Evolutionary conservation across 92 coral and sea anemone genomes (phyloP).

Genomic region (Siderastrea radians): DNA sequence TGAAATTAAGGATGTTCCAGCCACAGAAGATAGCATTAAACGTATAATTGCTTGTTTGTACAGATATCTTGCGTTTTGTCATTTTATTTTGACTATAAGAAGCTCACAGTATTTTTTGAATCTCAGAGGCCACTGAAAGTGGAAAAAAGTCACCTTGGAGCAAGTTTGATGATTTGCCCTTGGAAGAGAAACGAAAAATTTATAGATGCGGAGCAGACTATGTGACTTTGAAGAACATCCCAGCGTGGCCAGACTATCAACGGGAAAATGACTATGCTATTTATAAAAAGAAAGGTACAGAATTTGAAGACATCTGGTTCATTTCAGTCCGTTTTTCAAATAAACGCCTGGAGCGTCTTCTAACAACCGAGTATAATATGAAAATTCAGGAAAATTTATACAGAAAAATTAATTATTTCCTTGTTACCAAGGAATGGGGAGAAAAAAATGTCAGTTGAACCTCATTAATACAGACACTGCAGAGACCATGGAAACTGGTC

Average conservation of each 20-base stretch:
- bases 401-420: too few relatives aligned
- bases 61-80: not conserved
- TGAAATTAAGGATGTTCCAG: not conserved
- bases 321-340: too few relatives aligned
- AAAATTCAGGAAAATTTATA: too few relatives aligned
- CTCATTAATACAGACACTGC: too few relatives aligned
- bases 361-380: too few relatives aligned
- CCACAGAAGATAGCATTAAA: not conserved
- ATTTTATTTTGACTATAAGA: not conserved
- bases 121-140: conserved; percentile 28
- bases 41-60: not conserved
- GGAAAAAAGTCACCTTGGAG: conserved; percentile 61
- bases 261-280: conserved; percentile 42
- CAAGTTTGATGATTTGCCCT: conserved; percentile 71
- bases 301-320: too few relatives aligned
- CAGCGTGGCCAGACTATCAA: conserved; percentile 85
- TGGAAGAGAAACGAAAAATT: conserved; percentile 69
- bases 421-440: too few relatives aligned
- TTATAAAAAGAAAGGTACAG: conserved; percentile 51
- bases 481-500: too few relatives aligned
- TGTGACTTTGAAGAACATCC: conserved; percentile 59
- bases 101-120: not conserved
- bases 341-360: too few relatives aligned
- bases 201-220: conserved; percentile 83
- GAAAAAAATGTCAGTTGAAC: too few relatives aligned